Evolutionary conservation across 2,113 vertebrate species (phyloP).

Genomic region (Leucosticte australis): DNA sequence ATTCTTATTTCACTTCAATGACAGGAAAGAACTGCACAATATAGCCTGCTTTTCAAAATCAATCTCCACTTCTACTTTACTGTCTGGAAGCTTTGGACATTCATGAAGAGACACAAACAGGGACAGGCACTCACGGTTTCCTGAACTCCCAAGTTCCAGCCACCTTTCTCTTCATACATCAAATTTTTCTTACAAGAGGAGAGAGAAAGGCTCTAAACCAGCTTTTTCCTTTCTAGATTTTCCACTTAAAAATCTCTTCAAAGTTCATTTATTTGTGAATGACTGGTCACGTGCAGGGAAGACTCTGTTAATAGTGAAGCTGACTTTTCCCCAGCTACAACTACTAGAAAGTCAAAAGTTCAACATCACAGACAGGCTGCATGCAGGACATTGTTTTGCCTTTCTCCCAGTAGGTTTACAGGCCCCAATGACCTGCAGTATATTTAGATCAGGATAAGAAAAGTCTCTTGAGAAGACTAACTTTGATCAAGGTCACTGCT

Average conservation of each 20-base stretch:
- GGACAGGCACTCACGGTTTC: background rate
- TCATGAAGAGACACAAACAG: background rate
- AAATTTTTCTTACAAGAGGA: background rate
- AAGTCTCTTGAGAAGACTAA: background rate
- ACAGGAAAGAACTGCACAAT: background rate
- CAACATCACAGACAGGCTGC: background rate
- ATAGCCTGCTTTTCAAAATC: background rate
- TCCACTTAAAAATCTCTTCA: background rate
- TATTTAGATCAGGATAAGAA: background rate
- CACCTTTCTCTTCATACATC: background rate
- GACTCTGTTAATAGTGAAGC: background rate
- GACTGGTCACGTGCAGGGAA: background rate
- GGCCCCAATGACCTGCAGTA: background rate
- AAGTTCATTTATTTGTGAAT: background rate
- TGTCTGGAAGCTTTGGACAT: background rate
- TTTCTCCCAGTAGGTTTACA: background rate
- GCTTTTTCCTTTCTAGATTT: background rate
- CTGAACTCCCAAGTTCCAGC: background rate
- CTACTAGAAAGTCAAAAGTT: background rate
- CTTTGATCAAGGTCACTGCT: background rate
- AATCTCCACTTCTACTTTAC: background rate
- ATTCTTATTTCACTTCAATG: background rate
- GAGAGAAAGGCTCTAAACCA: background rate
- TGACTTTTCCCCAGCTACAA: background rate
- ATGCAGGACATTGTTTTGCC: background rate